Base-by-base conservation (phyloP, 2,113 vertebrate genomes). In the Uria lomvia region DNA sequence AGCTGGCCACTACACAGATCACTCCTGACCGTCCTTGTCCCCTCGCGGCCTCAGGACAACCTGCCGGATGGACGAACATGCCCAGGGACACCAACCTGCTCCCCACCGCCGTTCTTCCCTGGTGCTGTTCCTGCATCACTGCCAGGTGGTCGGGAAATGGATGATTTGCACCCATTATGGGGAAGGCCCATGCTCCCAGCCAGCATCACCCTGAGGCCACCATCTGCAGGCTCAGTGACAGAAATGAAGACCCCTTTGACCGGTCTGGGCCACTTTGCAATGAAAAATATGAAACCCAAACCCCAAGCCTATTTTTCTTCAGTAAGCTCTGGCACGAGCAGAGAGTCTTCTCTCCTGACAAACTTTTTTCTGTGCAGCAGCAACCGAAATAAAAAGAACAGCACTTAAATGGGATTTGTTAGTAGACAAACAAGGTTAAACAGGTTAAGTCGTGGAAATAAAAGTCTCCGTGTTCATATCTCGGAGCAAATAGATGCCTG, bases 381-480 rank as follows among this genome's bases (percentile, higher is more conserved):
- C 50, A 40, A 62, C 11, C 1, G 10, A 88, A 96, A 81, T 81
- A 52, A 86, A 96, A 96, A 81, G 82, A 93, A 67, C 47, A 68
- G 72, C 30, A 34, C 47, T 71, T 84, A 91, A 95, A 77, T 86
- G 43, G 63, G 19, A 65, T 86, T 95, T 92, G 67, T 74, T 88
- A 86, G 55, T 43, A 80, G 59, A 53, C 38, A 90, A 94, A 74
- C 63, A 96, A 90, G 75, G 90, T 90, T 92, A 92, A 92, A 86
- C 30, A 74, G 86, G 75, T 90, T 88, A 88, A 83, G 21, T 55
- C 72, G 36, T 91, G 60, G 56, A 93, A 96, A 86, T 55, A 67
- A 29, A 94, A 67, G 52, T 53, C 55, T 86, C 23, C 2, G 26
- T 84, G 82, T 74, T 95, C 30, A 8, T 77, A 63, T 86, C 50